These are phyloP conservation scores for Heteronetta atricapilla DNA, from an alignment of 2,113 vertebrate species.

Conservation along the genomic window DNA sequence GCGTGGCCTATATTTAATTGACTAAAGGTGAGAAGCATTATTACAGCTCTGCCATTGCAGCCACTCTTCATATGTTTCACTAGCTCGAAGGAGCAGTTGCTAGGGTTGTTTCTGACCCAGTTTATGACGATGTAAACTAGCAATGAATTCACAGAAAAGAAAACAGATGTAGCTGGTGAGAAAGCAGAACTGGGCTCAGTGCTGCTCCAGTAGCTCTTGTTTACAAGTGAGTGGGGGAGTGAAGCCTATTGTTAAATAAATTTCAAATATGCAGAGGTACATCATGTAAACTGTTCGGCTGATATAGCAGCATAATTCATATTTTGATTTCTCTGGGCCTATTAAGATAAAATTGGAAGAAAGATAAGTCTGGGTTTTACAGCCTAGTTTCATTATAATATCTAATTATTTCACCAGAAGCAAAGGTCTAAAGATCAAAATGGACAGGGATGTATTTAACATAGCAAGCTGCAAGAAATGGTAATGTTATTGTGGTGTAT, in stretches of 20 bases:
- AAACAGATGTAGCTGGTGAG: constrained; percentile 10
- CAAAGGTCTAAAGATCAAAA: neutral
- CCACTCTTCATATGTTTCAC: neutral
- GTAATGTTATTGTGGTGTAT: neutral
- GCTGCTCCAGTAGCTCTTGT: neutral
- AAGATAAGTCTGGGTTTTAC: neutral
- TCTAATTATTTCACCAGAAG: neutral
- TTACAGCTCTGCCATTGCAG: constrained; percentile 10
- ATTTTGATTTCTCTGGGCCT: neutral
- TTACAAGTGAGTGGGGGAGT: constrained; percentile 13
- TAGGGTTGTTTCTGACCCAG: constrained; percentile 39
- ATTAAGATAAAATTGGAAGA: neutral
- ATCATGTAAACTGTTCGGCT: neutral
- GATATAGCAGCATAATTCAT: neutral
- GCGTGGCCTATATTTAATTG: constrained; percentile 34
- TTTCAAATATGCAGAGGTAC: neutral
- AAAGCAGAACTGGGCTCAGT: neutral
- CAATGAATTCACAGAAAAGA: constrained; percentile 17
- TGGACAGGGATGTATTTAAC: neutral
- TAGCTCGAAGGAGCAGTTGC: neutral
- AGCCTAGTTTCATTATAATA: neutral
- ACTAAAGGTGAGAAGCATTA: constrained; percentile 26
- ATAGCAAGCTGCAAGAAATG: neutral
- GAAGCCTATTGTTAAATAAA: neutral
- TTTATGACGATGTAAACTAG: constrained; percentile 25